phyloP scores from a whole-genome alignment of 1,140 invertebrate species.

The Leptestheria dahalacensis region DNA sequence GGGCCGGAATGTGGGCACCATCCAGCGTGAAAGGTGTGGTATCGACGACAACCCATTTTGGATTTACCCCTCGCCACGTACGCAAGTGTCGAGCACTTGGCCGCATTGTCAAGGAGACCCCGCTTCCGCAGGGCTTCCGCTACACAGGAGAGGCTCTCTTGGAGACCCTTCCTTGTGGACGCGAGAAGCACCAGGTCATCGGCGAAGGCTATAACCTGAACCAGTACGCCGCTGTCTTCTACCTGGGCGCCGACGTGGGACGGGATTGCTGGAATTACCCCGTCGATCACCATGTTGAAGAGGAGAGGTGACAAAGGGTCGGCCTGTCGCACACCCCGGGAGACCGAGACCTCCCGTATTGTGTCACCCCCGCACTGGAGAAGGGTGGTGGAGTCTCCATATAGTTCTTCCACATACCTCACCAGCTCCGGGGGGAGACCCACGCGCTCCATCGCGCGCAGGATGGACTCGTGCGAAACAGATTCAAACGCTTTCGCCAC shows the following conservation, averaged over 20 bases:
- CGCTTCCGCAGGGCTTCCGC: neutral
- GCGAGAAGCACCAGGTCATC: conserved; percentile 10
- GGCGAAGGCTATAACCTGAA: neutral
- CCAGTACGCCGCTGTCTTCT: neutral
- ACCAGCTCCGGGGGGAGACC: conserved; percentile 10
- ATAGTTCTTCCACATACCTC: conserved; percentile 7
- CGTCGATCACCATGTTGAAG: conserved; percentile 26
- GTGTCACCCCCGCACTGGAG: conserved; percentile 12
- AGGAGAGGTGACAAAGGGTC: conserved; percentile 24
- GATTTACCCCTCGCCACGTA: conserved; percentile 20
- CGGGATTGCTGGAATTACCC: conserved; percentile 4
- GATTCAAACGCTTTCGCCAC: conserved; percentile 26
- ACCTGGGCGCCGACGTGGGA: neutral
- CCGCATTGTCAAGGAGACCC: conserved; percentile 24
- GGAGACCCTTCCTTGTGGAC: conserved; percentile 19
- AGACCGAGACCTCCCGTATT: conserved; percentile 2
- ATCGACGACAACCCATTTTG: conserved; percentile 21
- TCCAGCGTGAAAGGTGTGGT: neutral
- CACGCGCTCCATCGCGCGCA: conserved; percentile 13
- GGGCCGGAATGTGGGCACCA: neutral
- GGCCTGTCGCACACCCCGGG: conserved; percentile 26
- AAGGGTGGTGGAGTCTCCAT: conserved; percentile 10
- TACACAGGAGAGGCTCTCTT: conserved; percentile 18
- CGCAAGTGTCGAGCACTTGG: conserved; percentile 25
- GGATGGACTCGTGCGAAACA: conserved; percentile 21